A percentile compares a stretch with the other conserved stretches of the same genome.
Conservation (phyloP, 2,888 invertebrate species). For the Mesochorus sp. region DNA sequence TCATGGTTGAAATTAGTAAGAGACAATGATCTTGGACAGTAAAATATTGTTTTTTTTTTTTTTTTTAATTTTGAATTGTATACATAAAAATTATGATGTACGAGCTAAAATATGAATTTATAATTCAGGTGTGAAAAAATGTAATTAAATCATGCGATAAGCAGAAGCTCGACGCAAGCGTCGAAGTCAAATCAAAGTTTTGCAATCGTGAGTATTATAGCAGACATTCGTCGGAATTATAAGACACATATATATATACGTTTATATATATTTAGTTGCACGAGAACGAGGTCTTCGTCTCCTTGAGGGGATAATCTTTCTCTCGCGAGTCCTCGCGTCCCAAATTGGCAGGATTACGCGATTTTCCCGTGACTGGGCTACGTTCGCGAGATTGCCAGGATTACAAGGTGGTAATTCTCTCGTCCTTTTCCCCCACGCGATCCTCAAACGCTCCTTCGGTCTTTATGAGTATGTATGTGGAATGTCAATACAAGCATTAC, state of each 20-base stretch:
- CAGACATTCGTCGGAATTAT: slow-evolving; percentile 14
- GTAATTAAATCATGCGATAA: too few relatives aligned
- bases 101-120: too few relatives aligned
- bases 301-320: slow-evolving; percentile 62
- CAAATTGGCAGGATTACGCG: slow-evolving; percentile 80
- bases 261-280: background rate
- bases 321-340: slow-evolving; percentile 65
- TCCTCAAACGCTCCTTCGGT: slow-evolving; percentile 19
- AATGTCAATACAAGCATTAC: slow-evolving; percentile 30
- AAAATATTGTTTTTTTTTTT: background rate
- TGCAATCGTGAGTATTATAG: slow-evolving; percentile 30
- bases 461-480: slow-evolving; percentile 15
- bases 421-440: slow-evolving; percentile 48
- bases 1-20: background rate
- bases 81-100: too few relatives aligned
- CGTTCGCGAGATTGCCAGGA: slow-evolving; percentile 79
- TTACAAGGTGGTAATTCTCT: slow-evolving; percentile 71
- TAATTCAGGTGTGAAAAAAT: too few relatives aligned
- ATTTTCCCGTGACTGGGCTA: slow-evolving; percentile 74
- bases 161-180: background rate
- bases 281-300: slow-evolving; percentile 17
- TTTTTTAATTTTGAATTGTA: background rate
- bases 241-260: background rate
- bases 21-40: too few relatives aligned
- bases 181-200: slow-evolving; percentile 46